Percentiles rank a stretch among this genome's conserved stretches.
These are phyloP conservation scores for Pipistrellus nathusii DNA, from an alignment of 2,797 vertebrate species.

Conservation along the genomic window DNA sequence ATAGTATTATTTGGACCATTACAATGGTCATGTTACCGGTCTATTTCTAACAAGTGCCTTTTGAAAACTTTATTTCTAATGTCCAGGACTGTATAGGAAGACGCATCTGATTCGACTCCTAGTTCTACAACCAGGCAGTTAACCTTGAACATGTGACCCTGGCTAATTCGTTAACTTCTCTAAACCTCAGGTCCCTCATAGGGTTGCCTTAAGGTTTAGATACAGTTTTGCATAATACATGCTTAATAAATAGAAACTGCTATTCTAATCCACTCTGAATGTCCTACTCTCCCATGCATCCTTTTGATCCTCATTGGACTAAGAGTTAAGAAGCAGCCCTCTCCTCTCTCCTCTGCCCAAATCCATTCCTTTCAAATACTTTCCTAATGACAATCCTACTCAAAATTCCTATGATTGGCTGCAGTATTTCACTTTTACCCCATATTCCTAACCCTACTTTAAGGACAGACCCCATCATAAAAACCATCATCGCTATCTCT, in stretches of 20 bases:
- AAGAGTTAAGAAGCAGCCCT: not conserved
- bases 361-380: slow-evolving; percentile 16
- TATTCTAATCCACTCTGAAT: not conserved
- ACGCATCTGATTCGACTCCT: slow-evolving; percentile 4
- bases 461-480: not conserved
- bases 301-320: not conserved
- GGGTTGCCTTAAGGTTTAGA: not conserved
- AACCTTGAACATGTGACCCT: not conserved
- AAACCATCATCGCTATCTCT: not conserved
- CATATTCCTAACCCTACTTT: not conserved
- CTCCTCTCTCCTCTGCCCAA: not conserved
- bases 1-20: not conserved
- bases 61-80: slow-evolving; percentile 48
- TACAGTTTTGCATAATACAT: not conserved
- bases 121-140: not conserved
- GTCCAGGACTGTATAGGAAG: not conserved
- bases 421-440: not conserved
- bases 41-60: not conserved
- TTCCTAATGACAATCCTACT: not conserved
- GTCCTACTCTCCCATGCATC: not conserved
- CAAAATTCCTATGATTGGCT: not conserved
- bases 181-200: not conserved
- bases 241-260: not conserved
- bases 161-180: not conserved
- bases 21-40: not conserved